Evolutionary conservation across 2,888 invertebrate species (phyloP), one percentile per base, ranked within the genome.

Genomic region (Euplagia quadripunctaria): DNA sequence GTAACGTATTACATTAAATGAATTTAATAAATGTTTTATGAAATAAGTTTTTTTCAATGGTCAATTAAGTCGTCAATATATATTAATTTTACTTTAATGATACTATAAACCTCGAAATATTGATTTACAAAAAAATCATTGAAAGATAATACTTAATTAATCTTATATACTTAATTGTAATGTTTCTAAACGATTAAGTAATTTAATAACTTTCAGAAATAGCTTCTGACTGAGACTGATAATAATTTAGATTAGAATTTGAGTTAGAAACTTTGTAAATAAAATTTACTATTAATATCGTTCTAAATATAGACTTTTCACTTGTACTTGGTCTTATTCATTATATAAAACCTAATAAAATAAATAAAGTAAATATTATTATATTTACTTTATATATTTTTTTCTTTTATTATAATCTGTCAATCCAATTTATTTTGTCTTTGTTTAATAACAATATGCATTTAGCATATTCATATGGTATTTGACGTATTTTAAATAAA

Each of bases 221-320:
- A 73, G 71, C 77, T 83, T 82, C 82, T 82, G 75, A 83, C 74
- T 84, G 82, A 83, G 82, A 83, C 82, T 83, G 82, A 83, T 75
- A 77, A 79, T 81, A 81, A 82, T 75, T 83, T 82, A 83, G 80
- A 77, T 74, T 78, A 81, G 67, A 71, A 67, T 75, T 78, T 83
- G 68, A 71, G 63, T 83, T 81, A 74, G 65, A 55, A 20, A 68
- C 66, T 68, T 76, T 82, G 82, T 83, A 84, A 77, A 80, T 82
- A 84, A 51, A 64, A 76, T 17, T 63, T 52, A 46, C 68, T 14
- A 3, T 6, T 46, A 46, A 8, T 46, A 46, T 61, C 12, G 31
- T 31, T 31, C 20, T 61, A 61, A 31, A 61, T 20, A 0, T 61
- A 61, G 31, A 31, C 61, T 61, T 31, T 11, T 31, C 1, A 61